phyloP scores from a whole-genome alignment of 2,888 invertebrate species.

The Pandemis corylana region DNA sequence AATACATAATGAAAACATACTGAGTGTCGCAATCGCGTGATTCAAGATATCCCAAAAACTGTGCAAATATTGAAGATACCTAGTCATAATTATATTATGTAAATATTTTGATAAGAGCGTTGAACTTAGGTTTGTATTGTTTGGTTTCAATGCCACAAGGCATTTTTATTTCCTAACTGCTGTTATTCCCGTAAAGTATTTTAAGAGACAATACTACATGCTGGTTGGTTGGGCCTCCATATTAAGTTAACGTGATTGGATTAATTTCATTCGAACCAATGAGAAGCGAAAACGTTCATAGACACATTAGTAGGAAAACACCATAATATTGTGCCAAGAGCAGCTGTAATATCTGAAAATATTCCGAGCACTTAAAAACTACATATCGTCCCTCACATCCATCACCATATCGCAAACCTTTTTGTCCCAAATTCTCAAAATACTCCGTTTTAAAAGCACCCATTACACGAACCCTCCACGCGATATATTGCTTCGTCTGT shows the following conservation, averaged over 20 bases:
- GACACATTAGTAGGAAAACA: background rate
- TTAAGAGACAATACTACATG: background rate
- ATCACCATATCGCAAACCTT: slow-evolving; percentile 31
- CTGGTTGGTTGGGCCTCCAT: background rate
- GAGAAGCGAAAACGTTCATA: background rate
- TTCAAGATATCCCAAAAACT: slow-evolving; percentile 7
- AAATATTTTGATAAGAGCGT: slow-evolving; percentile 36
- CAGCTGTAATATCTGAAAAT: slow-evolving; percentile 13
- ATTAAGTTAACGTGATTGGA: background rate
- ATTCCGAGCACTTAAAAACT: slow-evolving; percentile 27
- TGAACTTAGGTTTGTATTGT: slow-evolving; percentile 19
- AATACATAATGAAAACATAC: no score
- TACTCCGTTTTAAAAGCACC: slow-evolving; percentile 34
- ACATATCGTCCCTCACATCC: slow-evolving; percentile 24
- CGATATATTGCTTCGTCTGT: slow-evolving; percentile 22
- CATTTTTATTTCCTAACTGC: background rate
- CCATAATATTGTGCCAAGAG: background rate
- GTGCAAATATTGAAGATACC: slow-evolving; percentile 13
- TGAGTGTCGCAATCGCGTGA: background rate
- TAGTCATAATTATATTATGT: slow-evolving; percentile 9
- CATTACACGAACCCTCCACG: slow-evolving; percentile 28
- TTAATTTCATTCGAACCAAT: background rate
- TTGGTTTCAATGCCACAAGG: background rate
- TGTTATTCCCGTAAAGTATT: background rate
- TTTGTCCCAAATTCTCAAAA: slow-evolving; percentile 38